Base-by-base conservation (phyloP, 2,888 invertebrate species). In the Ophion slaviceki region DNA sequence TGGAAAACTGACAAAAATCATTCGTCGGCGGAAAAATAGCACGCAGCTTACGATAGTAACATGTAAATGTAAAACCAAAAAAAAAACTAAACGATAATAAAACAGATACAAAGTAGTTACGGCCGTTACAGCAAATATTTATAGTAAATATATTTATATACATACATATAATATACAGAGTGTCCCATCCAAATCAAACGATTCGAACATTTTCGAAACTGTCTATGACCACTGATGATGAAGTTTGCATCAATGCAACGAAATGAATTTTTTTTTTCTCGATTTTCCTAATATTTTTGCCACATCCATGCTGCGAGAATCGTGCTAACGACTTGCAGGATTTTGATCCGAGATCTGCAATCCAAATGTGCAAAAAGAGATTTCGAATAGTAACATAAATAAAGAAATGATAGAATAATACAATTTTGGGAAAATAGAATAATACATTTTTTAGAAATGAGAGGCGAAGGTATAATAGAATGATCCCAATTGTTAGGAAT, bases 31-130 rank as follows among this genome's bases (percentile, higher is more conserved):
- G 80, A 62, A 79, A 77, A 83, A 74, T 59, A 78, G 40, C 77
- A 80, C 79, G 66, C 71, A 61, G 66, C 67, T 53, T 32, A 53
- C 64, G 28, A 53, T 68, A 20, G 72, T 74, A 66, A 82, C 68
- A 47, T 40, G 47, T 79, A 71, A 80, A 57, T 20, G 72, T 71
- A 82, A 28, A 36, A 72, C 72, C 14, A 67, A 64, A 70, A 80
- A 76, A 53, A 57, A 67, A 68, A 64, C 59, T 53, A 70, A 85
- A 14, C 53, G 24, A 78, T 59, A 53, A 82, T 45, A 64, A 82
- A 86, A 86, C 53, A 78, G 70, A 83, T 86, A 83, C 59, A 80
- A 78, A 83, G 83, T 83, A 75, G 62, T 78, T 57, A 80, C 80
- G 86, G 74, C 80, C 85, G 70, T 77, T 67, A 68, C 72, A 75